Base-by-base conservation (phyloP, 2,888 invertebrate species). In the Dryobotodes eremita region DNA sequence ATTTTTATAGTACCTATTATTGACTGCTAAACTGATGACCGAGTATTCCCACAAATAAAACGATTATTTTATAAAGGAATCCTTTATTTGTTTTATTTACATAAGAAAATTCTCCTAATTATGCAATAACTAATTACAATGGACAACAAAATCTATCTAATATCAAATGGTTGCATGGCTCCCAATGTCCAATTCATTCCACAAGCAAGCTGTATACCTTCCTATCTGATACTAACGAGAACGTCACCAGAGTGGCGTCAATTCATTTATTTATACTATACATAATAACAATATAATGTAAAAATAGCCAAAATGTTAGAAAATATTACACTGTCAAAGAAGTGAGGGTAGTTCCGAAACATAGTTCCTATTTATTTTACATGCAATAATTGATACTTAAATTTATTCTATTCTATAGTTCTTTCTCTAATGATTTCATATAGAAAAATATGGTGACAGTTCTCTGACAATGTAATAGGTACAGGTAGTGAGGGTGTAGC, bases 71-170 rank as follows among this genome's bases (percentile, higher is more conserved):
- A 95, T 95, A 95, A 96, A 95, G 95, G 93, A 95, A 94, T 93
- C 93, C 94, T 96, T 96, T 96, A 96, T 96, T 95, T 92, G 92
- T 94, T 93, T 94, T 96, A 96, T 96, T 96, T 96, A 96, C 96
- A 96, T 96, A 95, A 94, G 95, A 96, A 95, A 95, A 96, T 96
- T 96, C 96, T 93, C 95, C 96, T 96, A 96, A 94, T 95, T 94
- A 95, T 91, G 94, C 91, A 93, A 92, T 93, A 94, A 95, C 96
- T 95, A 95, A 95, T 95, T 95, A 96, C 96, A 96, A 93, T 93
- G 93, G 94, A 96, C 95, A 96, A 96, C 95, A 95, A 95, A 95
- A 94, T 91, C 94, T 95, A 95, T 94, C 94, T 95, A 95, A 95
- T 94, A 95, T 94, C 94, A 94, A 95, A 94, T 91, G 92, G 92